Evolutionary conservation across 2,113 vertebrate genomes (phyloP).

Genomic region (Ariopsis seemanni): DNA sequence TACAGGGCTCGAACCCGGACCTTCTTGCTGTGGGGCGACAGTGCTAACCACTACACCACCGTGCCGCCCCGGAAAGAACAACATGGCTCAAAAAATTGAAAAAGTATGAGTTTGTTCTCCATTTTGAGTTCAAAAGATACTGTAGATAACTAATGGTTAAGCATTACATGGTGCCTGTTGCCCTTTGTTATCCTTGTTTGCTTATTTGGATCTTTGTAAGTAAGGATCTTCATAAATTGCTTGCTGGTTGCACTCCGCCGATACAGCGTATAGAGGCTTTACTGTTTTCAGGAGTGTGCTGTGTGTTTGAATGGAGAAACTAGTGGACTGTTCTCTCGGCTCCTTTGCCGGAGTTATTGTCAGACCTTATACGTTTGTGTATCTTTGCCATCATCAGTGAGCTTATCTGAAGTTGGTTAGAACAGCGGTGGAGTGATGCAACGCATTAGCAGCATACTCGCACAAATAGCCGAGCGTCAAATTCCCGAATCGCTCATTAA

Average conservation of each 20-base stretch:
- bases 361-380: neutral
- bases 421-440: conserved; percentile 43
- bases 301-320: too few relatives aligned
- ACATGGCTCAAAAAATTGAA: neutral
- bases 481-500: conserved; percentile 64
- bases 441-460: conserved; percentile 40
- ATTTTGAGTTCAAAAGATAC: neutral
- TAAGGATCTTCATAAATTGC: neutral
- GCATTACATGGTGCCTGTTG: neutral
- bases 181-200: neutral
- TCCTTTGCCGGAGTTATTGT: neutral
- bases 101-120: neutral
- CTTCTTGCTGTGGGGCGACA: too few relatives aligned
- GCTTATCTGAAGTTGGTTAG: conserved; percentile 42
- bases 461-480: conserved; percentile 57
- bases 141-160: neutral
- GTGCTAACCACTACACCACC: too few relatives aligned
- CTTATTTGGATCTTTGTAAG: neutral
- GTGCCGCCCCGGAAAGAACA: neutral
- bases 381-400: neutral
- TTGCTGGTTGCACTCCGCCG: neutral
- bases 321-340: neutral
- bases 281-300: neutral
- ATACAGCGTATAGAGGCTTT: neutral
- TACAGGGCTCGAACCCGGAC: too few relatives aligned